A percentile compares a stretch with the other conserved stretches of the same genome.
phyloP scores from a whole-genome alignment of 2,888 invertebrate species.

The Eupeodes luniger region DNA sequence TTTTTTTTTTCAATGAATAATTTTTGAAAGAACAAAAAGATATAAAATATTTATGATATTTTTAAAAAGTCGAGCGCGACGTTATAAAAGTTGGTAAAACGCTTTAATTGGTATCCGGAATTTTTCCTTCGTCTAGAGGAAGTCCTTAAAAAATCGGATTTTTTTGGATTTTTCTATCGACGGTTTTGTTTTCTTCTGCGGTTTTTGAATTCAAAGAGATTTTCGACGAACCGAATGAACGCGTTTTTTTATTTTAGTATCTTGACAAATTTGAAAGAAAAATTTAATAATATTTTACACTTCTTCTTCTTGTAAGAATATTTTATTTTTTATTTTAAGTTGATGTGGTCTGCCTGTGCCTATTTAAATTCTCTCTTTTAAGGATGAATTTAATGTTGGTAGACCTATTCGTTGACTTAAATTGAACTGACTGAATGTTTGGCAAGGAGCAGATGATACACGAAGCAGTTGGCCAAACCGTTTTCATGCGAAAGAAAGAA shows the following conservation, averaged over 20 bases:
- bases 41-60: conserved; percentile 15
- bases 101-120: conserved; percentile 66
- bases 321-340: no score
- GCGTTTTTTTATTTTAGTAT: conserved; percentile 8
- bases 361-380: conserved; percentile 45
- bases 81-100: conserved; percentile 1
- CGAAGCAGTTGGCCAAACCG: conserved; percentile 63
- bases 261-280: conserved; percentile 14
- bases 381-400: conserved; percentile 53
- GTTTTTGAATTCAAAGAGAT: conserved; percentile 32
- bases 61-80: conserved; percentile 45
- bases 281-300: conserved; percentile 24
- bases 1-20: conserved; percentile 24
- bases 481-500: conserved; percentile 66
- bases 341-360: conserved; percentile 34
- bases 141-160: conserved; percentile 62
- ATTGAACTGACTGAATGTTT: conserved; percentile 78
- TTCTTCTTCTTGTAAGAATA: not conserved
- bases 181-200: conserved; percentile 29
- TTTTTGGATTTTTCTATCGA: conserved; percentile 48
- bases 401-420: conserved; percentile 74
- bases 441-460: conserved; percentile 82
- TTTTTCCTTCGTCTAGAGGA: conserved; percentile 72
- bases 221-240: conserved; percentile 43
- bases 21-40: conserved; percentile 30